Evolutionary conservation across 2,113 vertebrate genomes (phyloP).

Genomic region (Oenanthe oenanthe): DNA sequence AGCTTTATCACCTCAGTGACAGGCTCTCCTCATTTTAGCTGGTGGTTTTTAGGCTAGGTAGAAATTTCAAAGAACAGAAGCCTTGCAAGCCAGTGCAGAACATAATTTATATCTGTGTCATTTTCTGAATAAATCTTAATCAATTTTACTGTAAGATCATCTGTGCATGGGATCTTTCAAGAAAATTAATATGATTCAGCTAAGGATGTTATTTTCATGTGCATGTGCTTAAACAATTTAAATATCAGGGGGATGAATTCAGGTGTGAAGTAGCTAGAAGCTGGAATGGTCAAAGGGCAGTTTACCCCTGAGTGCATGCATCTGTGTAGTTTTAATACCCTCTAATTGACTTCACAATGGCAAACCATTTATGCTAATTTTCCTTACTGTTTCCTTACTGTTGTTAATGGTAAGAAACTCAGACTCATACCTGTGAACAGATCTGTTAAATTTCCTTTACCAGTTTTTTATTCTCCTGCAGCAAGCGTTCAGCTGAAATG

Average conservation of each 20-base stretch:
- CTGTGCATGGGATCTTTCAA: neutral
- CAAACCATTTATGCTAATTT: neutral
- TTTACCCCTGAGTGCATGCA: neutral
- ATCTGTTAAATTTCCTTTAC: neutral
- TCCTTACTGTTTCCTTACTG: neutral
- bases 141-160: neutral
- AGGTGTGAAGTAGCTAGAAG: neutral
- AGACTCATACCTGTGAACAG: neutral
- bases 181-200: neutral
- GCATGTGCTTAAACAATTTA: neutral
- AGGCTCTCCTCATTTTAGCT: neutral
- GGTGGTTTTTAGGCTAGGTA: neutral
- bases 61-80: neutral
- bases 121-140: neutral
- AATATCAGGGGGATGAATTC: neutral
- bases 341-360: neutral
- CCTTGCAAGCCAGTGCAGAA: neutral
- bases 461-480: neutral
- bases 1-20: constrained; percentile 34
- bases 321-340: neutral
- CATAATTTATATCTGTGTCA: neutral
- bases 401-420: neutral
- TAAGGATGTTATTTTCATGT: neutral
- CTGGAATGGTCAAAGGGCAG: neutral
- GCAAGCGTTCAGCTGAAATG: neutral